Percentiles rank a stretch among this genome's conserved stretches.
These are phyloP conservation scores for Lacanobia wlatinum DNA, from an alignment of 2,888 invertebrate genomes.

Conservation along the genomic window DNA sequence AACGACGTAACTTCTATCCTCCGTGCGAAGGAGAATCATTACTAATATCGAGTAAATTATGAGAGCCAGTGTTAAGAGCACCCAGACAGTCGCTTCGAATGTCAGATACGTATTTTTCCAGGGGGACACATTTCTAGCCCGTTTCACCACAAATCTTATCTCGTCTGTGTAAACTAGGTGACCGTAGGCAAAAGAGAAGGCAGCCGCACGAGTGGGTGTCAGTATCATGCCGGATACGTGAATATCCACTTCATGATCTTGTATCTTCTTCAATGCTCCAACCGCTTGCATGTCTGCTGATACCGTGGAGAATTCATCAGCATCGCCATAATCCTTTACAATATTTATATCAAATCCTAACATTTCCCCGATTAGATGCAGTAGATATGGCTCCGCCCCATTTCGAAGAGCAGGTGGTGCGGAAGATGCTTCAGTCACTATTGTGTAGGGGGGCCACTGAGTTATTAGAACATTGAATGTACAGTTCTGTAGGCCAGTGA, in stretches of 20 bases:
- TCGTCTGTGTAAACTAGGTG: conserved; percentile 54
- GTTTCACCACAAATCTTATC: conserved; percentile 51
- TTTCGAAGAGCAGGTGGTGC: conserved; percentile 20
- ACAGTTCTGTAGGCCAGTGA: conserved; percentile 75
- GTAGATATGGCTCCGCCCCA: conserved; percentile 70
- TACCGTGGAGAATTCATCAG: conserved; percentile 68
- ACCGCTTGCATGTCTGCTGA: conserved; percentile 66
- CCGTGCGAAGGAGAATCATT: conserved; percentile 33
- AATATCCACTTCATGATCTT: conserved; percentile 54
- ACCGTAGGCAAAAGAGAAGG: conserved; percentile 48
- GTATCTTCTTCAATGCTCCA: conserved; percentile 63
- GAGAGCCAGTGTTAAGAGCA: conserved; percentile 50
- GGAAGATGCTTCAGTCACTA: conserved; percentile 19
- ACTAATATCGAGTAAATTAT: conserved; percentile 44
- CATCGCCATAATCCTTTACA: conserved; percentile 58
- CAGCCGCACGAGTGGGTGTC: conserved; percentile 46
- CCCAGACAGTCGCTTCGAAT: conserved; percentile 59
- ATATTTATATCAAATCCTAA: conserved; percentile 74
- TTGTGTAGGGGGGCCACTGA: conserved; percentile 75
- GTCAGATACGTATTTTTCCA: conserved; percentile 65
- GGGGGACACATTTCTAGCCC: conserved; percentile 22
- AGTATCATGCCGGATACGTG: conserved; percentile 50
- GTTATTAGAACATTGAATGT: conserved; percentile 70
- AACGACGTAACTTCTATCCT: conserved; percentile 49
- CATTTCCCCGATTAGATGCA: conserved; percentile 71